These are phyloP conservation scores for Neosalanx taihuensis DNA, from an alignment of 2,797 vertebrate species.

Conservation along the genomic window DNA sequence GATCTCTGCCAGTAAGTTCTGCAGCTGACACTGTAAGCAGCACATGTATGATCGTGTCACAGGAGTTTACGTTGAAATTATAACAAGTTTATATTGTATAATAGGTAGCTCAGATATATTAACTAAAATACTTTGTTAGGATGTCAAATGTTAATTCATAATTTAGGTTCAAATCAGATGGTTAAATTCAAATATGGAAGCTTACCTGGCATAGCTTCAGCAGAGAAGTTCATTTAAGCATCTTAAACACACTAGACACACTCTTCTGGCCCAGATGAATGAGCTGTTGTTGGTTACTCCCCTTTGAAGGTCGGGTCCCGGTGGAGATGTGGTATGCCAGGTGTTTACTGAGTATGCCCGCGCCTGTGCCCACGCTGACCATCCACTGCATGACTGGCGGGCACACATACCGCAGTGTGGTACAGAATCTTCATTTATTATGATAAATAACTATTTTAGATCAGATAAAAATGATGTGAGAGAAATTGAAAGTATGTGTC, in stretches of 20 bases:
- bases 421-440: conserved; percentile 58
- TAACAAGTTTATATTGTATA: background rate
- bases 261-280: conserved; percentile 33
- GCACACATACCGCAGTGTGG: conserved; percentile 81
- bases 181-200: background rate
- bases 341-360: conserved; percentile 90
- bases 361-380: conserved; percentile 89
- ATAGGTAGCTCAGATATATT: background rate
- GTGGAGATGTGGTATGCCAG: conserved; percentile 83
- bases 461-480: too few species aligned
- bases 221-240: background rate
- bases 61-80: background rate
- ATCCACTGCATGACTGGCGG: conserved; percentile 87
- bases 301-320: conserved; percentile 76
- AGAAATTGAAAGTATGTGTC: too few species aligned
- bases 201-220: background rate
- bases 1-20: conserved; percentile 92
- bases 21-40: background rate
- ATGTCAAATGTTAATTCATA: background rate
- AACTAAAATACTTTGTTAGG: background rate
- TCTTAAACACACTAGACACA: background rate
- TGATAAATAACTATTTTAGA: too few species aligned
- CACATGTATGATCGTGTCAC: background rate
- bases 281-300: conserved; percentile 42
- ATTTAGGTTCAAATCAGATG: background rate